Evolutionary conservation across 2,888 invertebrate genomes (phyloP), one percentile per base, ranked within the genome.

Genomic region (Andrena trimmerana): DNA sequence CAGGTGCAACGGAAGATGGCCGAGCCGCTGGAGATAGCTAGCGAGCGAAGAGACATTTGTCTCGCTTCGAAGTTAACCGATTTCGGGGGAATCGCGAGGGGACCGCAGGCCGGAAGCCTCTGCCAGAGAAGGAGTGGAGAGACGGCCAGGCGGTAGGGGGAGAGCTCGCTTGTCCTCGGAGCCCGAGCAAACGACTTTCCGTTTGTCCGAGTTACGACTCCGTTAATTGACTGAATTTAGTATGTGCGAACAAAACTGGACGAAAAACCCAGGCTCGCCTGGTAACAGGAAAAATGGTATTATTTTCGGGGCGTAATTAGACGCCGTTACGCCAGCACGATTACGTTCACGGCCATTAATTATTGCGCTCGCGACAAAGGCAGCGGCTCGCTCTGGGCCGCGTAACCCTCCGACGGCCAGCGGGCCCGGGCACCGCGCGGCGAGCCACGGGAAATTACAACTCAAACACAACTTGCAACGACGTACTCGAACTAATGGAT

Each of bases 401-500:
- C 33, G 33, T 16, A 5, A 52, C 8, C 57, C 20, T 4, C 42
- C 62, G 54, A 24, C 68, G 60, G 63, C 10, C 24, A 6, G 65
- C 76, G 57, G 57, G 68, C 62, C 52, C 24, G 20, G 10, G 3
- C 2, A 2, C 10, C 2, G 52, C 8, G 31, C 60, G 62, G 16
- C 67, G 50, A 52, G 16, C 42, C 13, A 70, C 81, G 63, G 57
- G 65, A 67, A 82, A 70, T 78, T 66, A 67, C 70, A 59, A 29
- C 24, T 20, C 80, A 33, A 67, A 83, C 66, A 63, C 31, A 60
- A 72, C n/a, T 48, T 59, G 60, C 48, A 50, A 29, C 24, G 33
- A 48, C 69, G 69, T 77, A 71, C 79, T 80, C 54, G 86, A 87
- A 84, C 89, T 86, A 87, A 87, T 89, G 87, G 88, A 88, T 86